A percentile compares a stretch with the other conserved stretches of the same genome.
phyloP scores from a whole-genome alignment of 2,888 invertebrate genomes.

The Papilio demoleus region DNA sequence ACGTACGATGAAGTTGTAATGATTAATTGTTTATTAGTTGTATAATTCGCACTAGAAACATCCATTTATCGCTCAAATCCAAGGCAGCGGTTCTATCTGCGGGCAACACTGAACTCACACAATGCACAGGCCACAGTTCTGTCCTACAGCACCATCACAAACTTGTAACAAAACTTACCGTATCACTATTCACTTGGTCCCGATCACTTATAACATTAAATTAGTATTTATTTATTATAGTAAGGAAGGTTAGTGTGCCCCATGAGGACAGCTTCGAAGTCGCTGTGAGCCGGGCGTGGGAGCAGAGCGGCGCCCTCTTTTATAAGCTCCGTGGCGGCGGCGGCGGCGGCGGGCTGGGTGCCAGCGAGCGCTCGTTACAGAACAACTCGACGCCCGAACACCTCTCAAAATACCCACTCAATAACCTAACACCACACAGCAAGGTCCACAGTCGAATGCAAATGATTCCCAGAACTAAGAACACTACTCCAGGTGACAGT shows the following conservation, averaged over 20 bases:
- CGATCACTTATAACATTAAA: conserved; percentile 64
- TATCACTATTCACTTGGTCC: conserved; percentile 83
- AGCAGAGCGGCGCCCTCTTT: conserved; percentile 73
- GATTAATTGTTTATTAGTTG: conserved; percentile 50
- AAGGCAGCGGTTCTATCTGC: conserved; percentile 52
- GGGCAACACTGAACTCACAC: conserved; percentile 74
- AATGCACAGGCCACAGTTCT: conserved; percentile 72
- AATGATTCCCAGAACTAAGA: conserved; percentile 27
- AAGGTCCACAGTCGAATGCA: conserved; percentile 49
- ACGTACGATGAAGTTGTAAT: conserved; percentile 38
- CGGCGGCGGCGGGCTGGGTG: conserved; percentile 64
- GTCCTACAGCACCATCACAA: conserved; percentile 64
- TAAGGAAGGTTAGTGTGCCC: conserved; percentile 80
- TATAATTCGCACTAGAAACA: conserved; percentile 50
- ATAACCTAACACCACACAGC: conserved; percentile 47
- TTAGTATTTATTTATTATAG: conserved; percentile 60
- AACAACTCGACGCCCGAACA: conserved; percentile 42
- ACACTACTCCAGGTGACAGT: conserved; percentile 46
- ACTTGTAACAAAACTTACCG: conserved; percentile 69
- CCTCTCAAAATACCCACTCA: conserved; percentile 34
- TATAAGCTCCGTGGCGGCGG: conserved; percentile 76
- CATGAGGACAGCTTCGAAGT: conserved; percentile 78
- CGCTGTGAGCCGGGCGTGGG: conserved; percentile 79
- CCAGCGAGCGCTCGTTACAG: conserved; percentile 61
- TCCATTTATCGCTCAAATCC: conserved; percentile 61